phyloP scores from a whole-genome alignment of 1,140 invertebrate species.

The Diachasma alloeum region DNA sequence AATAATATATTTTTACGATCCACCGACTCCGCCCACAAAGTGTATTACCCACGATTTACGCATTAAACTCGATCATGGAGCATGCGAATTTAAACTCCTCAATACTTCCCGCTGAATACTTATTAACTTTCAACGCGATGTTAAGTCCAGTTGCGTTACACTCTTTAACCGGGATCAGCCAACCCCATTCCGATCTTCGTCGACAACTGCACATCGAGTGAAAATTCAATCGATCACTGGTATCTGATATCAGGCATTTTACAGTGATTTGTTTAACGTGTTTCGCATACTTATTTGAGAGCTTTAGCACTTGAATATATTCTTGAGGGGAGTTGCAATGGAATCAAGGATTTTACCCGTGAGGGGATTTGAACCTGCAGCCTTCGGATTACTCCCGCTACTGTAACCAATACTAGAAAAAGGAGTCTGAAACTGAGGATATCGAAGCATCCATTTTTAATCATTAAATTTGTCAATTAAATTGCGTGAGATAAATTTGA shows the following conservation, averaged over 20 bases:
- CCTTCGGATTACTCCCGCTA: no score
- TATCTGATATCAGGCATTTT: not conserved
- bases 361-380: no score
- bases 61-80: not conserved
- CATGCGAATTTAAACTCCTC: not conserved
- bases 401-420: no score
- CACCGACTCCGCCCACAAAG: not conserved
- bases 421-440: no score
- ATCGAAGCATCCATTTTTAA: no score
- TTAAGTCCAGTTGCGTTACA: not conserved
- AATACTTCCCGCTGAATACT: not conserved
- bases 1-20: constrained; percentile 12
- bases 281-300: not conserved
- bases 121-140: constrained; percentile 25
- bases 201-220: not conserved
- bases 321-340: not conserved
- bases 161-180: not conserved
- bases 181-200: not conserved
- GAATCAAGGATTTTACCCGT: no score
- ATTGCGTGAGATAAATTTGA: no score
- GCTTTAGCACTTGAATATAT: not conserved
- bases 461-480: no score
- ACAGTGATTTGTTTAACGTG: not conserved
- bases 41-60: constrained; percentile 13
- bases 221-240: constrained; percentile 19